Percentiles rank a stretch among this genome's conserved stretches.
Evolutionary conservation across 30 jellyfish, hydroid and myxozoan species (phyloP).

Genomic region (Aurelia sp.): DNA sequence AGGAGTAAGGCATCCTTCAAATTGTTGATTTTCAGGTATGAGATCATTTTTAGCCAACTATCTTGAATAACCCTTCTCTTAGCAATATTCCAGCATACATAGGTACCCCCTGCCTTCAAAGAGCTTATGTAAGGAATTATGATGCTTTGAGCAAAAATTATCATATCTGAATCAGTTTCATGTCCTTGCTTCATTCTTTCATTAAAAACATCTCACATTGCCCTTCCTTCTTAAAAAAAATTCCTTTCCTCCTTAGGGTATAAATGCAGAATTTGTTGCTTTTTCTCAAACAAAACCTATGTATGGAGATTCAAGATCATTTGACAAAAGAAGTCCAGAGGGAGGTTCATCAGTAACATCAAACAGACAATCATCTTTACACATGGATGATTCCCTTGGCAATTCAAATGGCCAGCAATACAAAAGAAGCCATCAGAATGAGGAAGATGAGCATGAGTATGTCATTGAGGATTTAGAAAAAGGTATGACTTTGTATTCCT

Average conservation of each 20-base stretch:
- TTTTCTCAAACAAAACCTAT: slow-evolving; percentile 14
- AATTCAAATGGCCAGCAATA: background rate
- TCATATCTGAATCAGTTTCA: no score
- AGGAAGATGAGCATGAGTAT: slow-evolving; percentile 4
- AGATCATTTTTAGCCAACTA: no score
- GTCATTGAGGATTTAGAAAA: slow-evolving; percentile 37
- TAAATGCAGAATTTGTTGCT: slow-evolving; percentile 44
- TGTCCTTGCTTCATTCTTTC: no score
- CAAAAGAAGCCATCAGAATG: background rate
- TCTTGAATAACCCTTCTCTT: no score
- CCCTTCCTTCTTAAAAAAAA: background rate
- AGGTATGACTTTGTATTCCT: background rate
- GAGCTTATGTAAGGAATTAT: no score
- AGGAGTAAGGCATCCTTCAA: no score
- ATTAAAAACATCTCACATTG: no score
- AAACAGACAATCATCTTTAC: background rate
- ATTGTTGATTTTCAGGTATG: no score
- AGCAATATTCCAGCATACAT: no score
- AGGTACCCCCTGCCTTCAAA: no score
- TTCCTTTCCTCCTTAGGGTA: background rate
- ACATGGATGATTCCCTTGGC: background rate
- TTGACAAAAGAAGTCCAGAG: background rate
- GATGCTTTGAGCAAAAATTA: no score
- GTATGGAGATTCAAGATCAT: background rate
- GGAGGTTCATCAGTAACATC: background rate